These are phyloP conservation scores for Hololepta plana DNA, from an alignment of 2,888 invertebrate species.

Conservation along the genomic window DNA sequence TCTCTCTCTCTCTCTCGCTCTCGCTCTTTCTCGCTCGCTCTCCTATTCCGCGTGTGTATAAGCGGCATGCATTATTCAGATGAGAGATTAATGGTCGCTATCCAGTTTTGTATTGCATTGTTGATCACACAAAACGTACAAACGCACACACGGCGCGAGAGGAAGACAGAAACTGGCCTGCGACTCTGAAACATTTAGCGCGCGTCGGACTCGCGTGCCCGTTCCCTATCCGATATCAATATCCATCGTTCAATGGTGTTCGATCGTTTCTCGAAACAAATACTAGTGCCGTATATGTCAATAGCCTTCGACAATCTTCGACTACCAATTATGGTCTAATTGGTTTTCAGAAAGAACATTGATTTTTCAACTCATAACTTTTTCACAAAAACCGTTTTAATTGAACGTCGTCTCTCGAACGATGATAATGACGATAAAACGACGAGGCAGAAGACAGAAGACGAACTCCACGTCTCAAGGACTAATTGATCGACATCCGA, in stretches of 20 bases:
- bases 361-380: slow-evolving; percentile 22
- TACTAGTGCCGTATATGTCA: slow-evolving; percentile 28
- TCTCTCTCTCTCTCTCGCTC: too few species aligned
- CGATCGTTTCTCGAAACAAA: slow-evolving; percentile 27
- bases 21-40: too few species aligned
- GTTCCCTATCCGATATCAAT: slow-evolving; percentile 5
- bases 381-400: too few species aligned
- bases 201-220: slow-evolving; percentile 13
- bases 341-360: slow-evolving; percentile 29
- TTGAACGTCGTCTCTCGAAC: too few species aligned
- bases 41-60: too few species aligned
- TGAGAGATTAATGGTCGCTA: slow-evolving; percentile 17
- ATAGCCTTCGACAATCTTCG: slow-evolving; percentile 27
- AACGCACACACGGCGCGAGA: too few species aligned
- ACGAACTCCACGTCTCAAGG: too few species aligned
- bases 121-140: slow-evolving; percentile 14
- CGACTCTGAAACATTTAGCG: slow-evolving; percentile 12
- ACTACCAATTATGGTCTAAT: slow-evolving; percentile 31
- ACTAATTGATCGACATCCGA: too few species aligned
- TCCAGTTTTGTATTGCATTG: slow-evolving; percentile 17
- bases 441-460: too few species aligned
- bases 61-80: slow-evolving; percentile 22
- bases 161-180: too few species aligned
- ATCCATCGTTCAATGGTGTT: slow-evolving; percentile 7
- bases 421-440: too few species aligned